Percentiles rank a stretch among this genome's conserved stretches.
Conservation (phyloP, 1,140 invertebrate species). For the Euura lappo region DNA sequence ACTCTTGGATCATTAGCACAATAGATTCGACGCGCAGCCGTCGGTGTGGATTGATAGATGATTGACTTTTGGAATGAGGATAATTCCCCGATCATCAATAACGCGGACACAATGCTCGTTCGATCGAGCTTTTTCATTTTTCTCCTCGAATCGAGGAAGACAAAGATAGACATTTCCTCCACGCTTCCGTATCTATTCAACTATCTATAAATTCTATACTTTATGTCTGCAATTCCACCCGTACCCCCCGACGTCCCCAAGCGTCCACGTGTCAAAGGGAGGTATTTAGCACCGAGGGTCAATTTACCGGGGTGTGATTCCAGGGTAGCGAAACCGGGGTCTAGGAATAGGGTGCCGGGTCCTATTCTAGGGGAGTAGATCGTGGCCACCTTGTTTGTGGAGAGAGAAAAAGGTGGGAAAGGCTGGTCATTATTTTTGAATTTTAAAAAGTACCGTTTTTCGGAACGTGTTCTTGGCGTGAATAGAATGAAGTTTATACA, state of each 20-base stretch:
- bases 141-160: slow-evolving; percentile 1
- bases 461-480: too few relatives aligned
- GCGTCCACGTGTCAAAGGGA: slow-evolving; percentile 51
- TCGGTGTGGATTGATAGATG: neutral
- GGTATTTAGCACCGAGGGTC: slow-evolving; percentile 57
- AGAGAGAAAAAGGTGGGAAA: too few relatives aligned
- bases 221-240: slow-evolving; percentile 7
- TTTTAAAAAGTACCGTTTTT: too few relatives aligned
- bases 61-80: neutral
- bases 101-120: neutral
- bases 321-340: slow-evolving; percentile 8
- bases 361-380: neutral
- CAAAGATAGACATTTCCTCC: neutral
- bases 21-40: neutral
- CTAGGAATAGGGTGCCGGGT: neutral
- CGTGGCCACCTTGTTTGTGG: too few relatives aligned
- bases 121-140: too few relatives aligned
- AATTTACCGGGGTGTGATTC: slow-evolving; percentile 57
- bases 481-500: too few relatives aligned
- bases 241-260: slow-evolving; percentile 17
- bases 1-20: neutral
- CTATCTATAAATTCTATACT: neutral
- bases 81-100: neutral
- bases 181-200: neutral
- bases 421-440: too few relatives aligned